Conservation (phyloP, 2,888 invertebrate genomes). For the Pollenia labialis region DNA sequence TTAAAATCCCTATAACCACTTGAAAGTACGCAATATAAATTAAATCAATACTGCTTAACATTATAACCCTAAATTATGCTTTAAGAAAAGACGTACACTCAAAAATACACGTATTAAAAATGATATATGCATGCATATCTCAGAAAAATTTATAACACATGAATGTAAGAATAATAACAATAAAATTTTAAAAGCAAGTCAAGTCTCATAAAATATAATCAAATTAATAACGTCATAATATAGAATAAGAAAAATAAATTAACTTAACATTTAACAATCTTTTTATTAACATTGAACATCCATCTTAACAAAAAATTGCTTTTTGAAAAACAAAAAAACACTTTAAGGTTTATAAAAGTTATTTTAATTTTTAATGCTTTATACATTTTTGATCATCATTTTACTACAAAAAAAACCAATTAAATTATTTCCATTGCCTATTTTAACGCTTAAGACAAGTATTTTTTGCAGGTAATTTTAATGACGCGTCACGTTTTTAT, state of each 20-base stretch:
- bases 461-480: not conserved
- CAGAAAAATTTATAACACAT: not conserved
- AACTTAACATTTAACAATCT: not conserved
- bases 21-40: too few relatives aligned
- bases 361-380: too few relatives aligned
- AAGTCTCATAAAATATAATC: not conserved
- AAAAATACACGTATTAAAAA: not conserved
- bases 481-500: too few relatives aligned
- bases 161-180: conserved; percentile 4
- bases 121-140: not conserved
- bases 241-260: conserved; percentile 10
- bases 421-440: conserved; percentile 7
- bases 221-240: conserved; percentile 9
- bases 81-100: too few relatives aligned
- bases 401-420: not conserved
- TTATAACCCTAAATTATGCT: too few relatives aligned
- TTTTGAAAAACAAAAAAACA: too few relatives aligned
- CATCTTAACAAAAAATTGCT: too few relatives aligned
- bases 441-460: not conserved
- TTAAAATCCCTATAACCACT: too few relatives aligned
- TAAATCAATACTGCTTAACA: too few relatives aligned
- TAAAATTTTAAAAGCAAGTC: conserved; percentile 19
- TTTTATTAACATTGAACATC: not conserved
- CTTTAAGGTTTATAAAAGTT: too few relatives aligned
- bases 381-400: too few relatives aligned